Conservation (phyloP, 2,113 vertebrate genomes). For the Cygnus buccinator region DNA sequence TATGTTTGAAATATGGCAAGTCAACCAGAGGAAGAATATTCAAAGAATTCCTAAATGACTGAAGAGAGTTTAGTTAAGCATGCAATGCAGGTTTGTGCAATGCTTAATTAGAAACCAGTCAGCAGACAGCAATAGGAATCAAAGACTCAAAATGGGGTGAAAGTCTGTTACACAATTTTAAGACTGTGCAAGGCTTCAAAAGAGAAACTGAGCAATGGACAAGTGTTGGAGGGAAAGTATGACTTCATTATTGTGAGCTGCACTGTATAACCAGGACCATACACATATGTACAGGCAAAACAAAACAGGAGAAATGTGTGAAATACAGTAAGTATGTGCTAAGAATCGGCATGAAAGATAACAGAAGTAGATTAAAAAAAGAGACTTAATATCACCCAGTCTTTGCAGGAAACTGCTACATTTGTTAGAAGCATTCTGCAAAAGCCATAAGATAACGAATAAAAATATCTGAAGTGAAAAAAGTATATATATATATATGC, state of each 20-base stretch:
- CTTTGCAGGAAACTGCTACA: not conserved
- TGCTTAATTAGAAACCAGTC: not conserved
- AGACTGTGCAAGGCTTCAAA: not conserved
- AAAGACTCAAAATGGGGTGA: not conserved
- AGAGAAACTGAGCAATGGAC: not conserved
- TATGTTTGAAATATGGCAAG: not conserved
- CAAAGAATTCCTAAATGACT: not conserved
- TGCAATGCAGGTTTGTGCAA: not conserved
- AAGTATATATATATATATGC: too few species aligned
- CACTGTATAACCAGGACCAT: not conserved
- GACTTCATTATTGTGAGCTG: not conserved
- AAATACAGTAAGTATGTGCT: not conserved
- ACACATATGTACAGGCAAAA: not conserved
- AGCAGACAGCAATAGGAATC: not conserved
- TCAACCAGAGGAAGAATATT: not conserved
- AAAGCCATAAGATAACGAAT: not conserved
- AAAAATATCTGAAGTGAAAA: not conserved
- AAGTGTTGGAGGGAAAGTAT: not conserved
- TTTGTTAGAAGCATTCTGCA: not conserved
- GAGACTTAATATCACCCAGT: not conserved
- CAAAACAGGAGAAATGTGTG: not conserved
- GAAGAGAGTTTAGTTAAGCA: not conserved
- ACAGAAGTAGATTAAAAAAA: not conserved
- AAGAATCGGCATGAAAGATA: not conserved
- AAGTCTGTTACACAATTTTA: not conserved